Percentiles rank a stretch among this genome's conserved stretches.
These are phyloP conservation scores for Siniperca chuatsi DNA, from an alignment of 2,113 vertebrate genomes.

Conservation along the genomic window DNA sequence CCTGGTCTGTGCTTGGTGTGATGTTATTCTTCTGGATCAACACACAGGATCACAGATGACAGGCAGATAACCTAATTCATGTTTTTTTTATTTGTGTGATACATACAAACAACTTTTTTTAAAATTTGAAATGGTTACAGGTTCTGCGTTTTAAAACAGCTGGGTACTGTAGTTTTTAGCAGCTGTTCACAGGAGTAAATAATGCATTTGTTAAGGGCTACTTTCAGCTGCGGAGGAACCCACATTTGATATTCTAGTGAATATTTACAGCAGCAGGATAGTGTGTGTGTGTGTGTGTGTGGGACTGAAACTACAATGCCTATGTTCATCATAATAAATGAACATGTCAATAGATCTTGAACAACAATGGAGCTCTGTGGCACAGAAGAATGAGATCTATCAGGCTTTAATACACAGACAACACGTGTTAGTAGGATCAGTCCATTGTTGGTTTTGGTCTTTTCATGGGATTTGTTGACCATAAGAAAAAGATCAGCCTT, in stretches of 20 bases:
- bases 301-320: neutral
- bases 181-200: neutral
- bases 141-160: neutral
- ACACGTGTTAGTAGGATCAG: neutral
- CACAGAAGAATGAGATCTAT: neutral
- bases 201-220: neutral
- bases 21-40: neutral
- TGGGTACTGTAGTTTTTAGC: neutral
- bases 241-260: neutral
- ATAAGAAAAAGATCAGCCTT: neutral
- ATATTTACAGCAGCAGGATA: neutral
- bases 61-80: neutral
- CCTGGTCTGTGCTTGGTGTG: neutral
- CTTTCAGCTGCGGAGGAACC: neutral
- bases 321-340: neutral
- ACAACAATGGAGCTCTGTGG: neutral
- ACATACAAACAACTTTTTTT: neutral
- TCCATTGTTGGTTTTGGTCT: neutral
- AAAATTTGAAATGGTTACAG: neutral
- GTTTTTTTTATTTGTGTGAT: neutral
- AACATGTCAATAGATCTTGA: neutral
- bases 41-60: neutral
- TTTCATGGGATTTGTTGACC: neutral
- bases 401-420: neutral
- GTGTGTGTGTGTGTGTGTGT: neutral